Percentiles rank a stretch among this genome's conserved stretches.
Evolutionary conservation across 2,797 vertebrate genomes (phyloP).

Genomic region (Molossus molossus): DNA sequence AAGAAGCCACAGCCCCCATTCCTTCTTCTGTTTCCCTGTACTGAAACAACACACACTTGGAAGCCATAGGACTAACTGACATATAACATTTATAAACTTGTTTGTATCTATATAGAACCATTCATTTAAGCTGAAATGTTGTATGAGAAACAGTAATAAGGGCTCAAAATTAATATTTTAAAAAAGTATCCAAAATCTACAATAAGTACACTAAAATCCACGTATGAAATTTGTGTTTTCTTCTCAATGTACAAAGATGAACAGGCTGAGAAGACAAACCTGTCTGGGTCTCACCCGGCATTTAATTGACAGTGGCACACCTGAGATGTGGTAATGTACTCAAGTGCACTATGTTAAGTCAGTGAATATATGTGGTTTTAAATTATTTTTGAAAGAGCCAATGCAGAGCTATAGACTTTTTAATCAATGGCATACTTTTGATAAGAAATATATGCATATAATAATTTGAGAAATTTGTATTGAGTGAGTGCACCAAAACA

Average conservation of each 20-base stretch:
- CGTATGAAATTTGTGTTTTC: neutral
- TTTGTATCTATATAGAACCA: neutral
- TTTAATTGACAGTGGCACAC: neutral
- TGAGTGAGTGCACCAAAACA: neutral
- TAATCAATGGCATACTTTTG: conserved; percentile 21
- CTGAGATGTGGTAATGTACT: neutral
- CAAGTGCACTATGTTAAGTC: neutral
- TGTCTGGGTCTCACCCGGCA: neutral
- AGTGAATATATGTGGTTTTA: neutral
- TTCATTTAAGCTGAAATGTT: neutral
- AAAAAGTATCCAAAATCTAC: neutral
- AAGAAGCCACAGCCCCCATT: neutral
- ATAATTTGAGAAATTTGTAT: neutral
- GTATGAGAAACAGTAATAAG: neutral
- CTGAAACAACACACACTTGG: neutral
- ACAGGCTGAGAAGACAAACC: neutral
- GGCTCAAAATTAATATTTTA: neutral
- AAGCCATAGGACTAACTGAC: neutral
- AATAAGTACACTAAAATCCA: neutral
- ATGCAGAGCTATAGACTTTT: neutral
- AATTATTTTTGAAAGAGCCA: conserved; percentile 28
- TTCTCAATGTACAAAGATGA: neutral
- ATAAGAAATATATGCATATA: neutral
- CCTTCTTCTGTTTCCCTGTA: neutral
- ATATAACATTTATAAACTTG: neutral